Base-by-base conservation (phyloP, 2,113 vertebrate species). In the Silurus meridionalis region DNA sequence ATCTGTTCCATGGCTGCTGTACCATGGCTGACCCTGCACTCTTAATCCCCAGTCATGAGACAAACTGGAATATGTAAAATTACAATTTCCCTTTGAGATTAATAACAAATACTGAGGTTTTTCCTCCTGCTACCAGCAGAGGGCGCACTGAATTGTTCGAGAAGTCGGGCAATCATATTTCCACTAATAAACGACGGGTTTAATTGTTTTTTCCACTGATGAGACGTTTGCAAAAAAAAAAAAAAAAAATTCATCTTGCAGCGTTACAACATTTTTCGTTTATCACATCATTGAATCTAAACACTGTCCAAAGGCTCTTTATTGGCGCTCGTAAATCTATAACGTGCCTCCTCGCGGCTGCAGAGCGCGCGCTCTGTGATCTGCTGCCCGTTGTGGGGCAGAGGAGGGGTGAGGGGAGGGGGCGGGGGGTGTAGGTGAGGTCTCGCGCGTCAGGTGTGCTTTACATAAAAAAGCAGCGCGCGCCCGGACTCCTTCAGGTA, bases 391-490 rank as follows among this genome's bases (percentile, higher is more conserved):
- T 37, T 55, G 72, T 0, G 2, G 4, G 83, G 4, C 10, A 6
- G 21, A 4, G 71, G 19, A 46, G 50, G 63, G 52, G 46, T 25
- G 63, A 3, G 21, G 92, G 90, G 92, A 91, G 91, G 92, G 90
- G 84, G 89, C 14, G 61, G 86, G n/a, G 83, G 77, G n/a, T 64
- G 46, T 66, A 37, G 28, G 28, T 37, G 28, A 37, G 28, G 52
- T 85, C 48, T 66, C 61, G 8, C 37, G 0, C 46, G 23, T 57
- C 83, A 1, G 37, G 84, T 85, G 63, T 55, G 61, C 48, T 21
- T 85, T 93, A 94, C 94, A 37, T 37, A 37, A 80, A 95, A 91
- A 91, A 87, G 91, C 82, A 8, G 90, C 6, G 19, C 78, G 78
- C 17, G 57, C 17, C 28, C 8, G 5, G 78, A 61, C 17, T 80